Evolutionary conservation across 2,888 invertebrate species (phyloP), one percentile per base, ranked within the genome.

Genomic region (Cremastinae sp.): DNA sequence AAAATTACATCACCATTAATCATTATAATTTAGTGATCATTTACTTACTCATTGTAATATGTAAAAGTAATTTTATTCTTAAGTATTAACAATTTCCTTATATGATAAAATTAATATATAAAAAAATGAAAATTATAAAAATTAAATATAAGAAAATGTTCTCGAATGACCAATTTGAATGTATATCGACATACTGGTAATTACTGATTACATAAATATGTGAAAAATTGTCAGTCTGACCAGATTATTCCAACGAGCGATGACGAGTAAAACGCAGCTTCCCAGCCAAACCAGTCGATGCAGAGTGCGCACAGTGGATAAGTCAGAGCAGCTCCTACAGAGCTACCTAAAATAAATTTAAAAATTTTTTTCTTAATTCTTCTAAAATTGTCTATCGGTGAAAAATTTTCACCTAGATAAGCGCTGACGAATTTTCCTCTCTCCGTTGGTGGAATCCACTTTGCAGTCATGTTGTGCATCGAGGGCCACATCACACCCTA

Each of bases 361-460:
- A n/a, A n/a, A 37, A 37, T 22, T 62, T 43, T 35, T 12, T 62
- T 12, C 28, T 12, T 45, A 41, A 41, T n/a, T 9, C 1, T 45
- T 35, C 35, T 45, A 18, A 65, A 28, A 28, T 28, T 3, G 2
- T 28, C 28, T 28, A 28, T 28, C 28, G 28, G 5, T 28, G 28
- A 28, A 5, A 28, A 16, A 47, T 51, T 77, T 84, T 87, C 86
- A 88, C 93, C 93, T 79, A 93, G 85, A 82, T 93, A 93, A 47
- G 93, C 91, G 35, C 93, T 93, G 1, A 94, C 92, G 78, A 93
- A 93, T 88, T 93, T 94, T 83, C 95, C 94, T 66, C 96, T 91
- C 86, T 96, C 96, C 78, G 94, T 91, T 0, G 95, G 94, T 10
- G 96, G 96, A 62, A 96, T 95, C 96, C 96, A 96, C 81, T 93